These are phyloP conservation scores for Holocentrus rufus DNA, from an alignment of 2,797 vertebrate genomes.

Conservation along the genomic window DNA sequence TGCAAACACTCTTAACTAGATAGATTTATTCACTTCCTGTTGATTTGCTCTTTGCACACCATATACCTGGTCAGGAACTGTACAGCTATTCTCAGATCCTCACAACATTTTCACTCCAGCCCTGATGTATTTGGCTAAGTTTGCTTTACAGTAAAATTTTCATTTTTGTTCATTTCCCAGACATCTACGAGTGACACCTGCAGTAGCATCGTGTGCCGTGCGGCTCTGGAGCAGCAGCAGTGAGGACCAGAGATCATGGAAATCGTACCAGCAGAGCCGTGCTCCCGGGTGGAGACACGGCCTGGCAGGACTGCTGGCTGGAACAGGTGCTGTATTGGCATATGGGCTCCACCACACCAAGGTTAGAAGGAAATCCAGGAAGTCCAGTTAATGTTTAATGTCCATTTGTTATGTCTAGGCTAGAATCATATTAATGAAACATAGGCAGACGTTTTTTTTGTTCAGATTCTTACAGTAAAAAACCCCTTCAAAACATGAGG, in stretches of 20 bases:
- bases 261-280: constrained; percentile 20
- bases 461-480: no score
- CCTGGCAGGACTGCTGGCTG: constrained; percentile 78
- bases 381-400: neutral
- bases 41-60: no score
- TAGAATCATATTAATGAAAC: neutral
- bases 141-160: neutral
- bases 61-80: no score
- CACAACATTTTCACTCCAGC: neutral
- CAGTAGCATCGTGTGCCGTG: constrained; percentile 46
- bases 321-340: constrained; percentile 77
- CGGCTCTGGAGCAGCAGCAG: constrained; percentile 65
- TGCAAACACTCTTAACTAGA: no score
- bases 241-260: constrained; percentile 46
- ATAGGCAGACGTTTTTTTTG: neutral
- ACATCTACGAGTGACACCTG: constrained; percentile 39
- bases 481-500: no score
- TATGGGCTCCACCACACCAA: constrained; percentile 75
- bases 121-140: neutral
- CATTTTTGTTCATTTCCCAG: constrained; percentile 28
- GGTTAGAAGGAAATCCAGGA: constrained; percentile 63
- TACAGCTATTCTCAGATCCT: no score
- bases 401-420: neutral
- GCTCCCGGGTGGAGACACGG: constrained; percentile 69
- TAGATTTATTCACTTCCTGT: no score